These are phyloP conservation scores for Neocrepidodera transversa DNA, from an alignment of 2,888 invertebrate genomes.

Conservation along the genomic window DNA sequence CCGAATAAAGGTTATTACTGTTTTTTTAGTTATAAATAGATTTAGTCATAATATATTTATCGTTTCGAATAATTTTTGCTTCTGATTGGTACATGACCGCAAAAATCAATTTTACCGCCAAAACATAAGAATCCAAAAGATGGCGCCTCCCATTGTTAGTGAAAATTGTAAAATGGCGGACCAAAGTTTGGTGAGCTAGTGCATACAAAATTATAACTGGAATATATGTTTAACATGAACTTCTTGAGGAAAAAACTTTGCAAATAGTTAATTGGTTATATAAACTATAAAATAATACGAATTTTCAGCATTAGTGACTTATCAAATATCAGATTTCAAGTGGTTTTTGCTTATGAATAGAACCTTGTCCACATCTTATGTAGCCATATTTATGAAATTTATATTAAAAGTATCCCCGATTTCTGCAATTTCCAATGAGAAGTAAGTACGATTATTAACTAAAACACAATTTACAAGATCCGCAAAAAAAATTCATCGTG, in stretches of 20 bases:
- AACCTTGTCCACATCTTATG: constrained; percentile 50
- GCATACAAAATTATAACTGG: constrained; percentile 56
- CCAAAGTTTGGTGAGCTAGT: constrained; percentile 69
- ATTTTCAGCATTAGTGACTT: constrained; percentile 34
- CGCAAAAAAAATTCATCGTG: neutral
- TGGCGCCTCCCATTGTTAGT: constrained; percentile 72
- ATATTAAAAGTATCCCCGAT: constrained; percentile 51
- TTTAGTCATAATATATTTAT: no score
- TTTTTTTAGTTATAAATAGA: no score
- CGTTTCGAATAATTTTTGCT: neutral
- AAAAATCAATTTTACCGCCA: constrained; percentile 48
- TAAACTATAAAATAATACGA: constrained; percentile 26
- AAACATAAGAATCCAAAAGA: constrained; percentile 61
- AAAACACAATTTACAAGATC: neutral
- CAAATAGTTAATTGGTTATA: constrained; percentile 33
- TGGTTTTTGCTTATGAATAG: constrained; percentile 46
- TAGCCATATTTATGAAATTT: constrained; percentile 71
- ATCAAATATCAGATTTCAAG: constrained; percentile 34
- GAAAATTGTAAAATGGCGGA: constrained; percentile 72
- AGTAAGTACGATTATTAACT: constrained; percentile 47
- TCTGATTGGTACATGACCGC: neutral
- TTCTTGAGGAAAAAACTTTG: constrained; percentile 36
- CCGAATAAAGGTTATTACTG: no score
- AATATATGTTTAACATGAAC: constrained; percentile 43
- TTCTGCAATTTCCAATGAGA: constrained; percentile 53